Evolutionary conservation across 2,888 invertebrate genomes (phyloP).

Genomic region (Ochropleura plecta): DNA sequence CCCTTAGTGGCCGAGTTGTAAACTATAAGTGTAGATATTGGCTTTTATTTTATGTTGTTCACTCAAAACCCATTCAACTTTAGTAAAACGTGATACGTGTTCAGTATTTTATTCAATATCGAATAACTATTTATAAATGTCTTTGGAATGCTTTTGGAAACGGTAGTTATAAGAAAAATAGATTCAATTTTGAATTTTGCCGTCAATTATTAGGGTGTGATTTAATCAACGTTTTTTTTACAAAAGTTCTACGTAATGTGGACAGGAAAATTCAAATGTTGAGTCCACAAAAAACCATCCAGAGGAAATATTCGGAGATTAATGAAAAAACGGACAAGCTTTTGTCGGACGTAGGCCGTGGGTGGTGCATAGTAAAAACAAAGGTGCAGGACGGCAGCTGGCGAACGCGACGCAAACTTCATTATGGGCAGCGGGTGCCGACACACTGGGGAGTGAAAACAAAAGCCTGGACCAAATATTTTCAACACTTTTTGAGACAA

Average conservation of each 20-base stretch:
- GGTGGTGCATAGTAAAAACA: constrained; percentile 45
- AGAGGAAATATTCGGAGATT: constrained; percentile 28
- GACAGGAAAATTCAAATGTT: background rate
- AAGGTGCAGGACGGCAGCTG: constrained; percentile 61
- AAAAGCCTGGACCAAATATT: constrained; percentile 5
- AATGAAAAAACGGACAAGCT: constrained; percentile 28
- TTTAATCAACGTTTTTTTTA: background rate
- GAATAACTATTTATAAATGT: background rate
- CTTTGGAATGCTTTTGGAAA: background rate
- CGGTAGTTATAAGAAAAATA: background rate
- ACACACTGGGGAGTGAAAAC: background rate
- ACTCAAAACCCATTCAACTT: constrained; percentile 41
- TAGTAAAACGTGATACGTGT: constrained; percentile 27
- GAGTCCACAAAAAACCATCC: constrained; percentile 8
- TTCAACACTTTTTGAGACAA: background rate
- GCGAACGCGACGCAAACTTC: constrained; percentile 63
- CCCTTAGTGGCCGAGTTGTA: constrained; percentile 58
- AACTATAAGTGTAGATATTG: constrained; percentile 51
- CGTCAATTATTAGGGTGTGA: background rate
- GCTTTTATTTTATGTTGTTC: constrained; percentile 51
- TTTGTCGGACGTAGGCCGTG: constrained; percentile 1
- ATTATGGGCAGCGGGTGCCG: constrained; percentile 45
- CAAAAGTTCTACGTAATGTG: background rate
- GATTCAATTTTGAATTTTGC: background rate
- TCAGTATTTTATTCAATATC: constrained; percentile 26